Conservation (phyloP, 2,888 invertebrate genomes). For the Trissoscelio sp. region DNA sequence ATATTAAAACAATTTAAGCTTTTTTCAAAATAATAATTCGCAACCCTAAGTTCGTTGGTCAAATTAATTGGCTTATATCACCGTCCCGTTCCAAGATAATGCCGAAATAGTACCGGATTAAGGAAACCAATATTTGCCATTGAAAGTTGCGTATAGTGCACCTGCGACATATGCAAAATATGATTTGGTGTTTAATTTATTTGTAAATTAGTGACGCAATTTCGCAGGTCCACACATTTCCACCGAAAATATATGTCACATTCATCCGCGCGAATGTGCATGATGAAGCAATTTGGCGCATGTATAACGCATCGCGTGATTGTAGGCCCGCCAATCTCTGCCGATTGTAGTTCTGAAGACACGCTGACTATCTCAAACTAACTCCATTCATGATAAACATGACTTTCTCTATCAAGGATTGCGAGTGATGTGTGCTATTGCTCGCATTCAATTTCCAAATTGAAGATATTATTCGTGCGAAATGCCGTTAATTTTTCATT, state of each 20-base stretch:
- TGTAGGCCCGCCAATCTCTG: slow-evolving; percentile 82
- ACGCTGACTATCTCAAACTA: slow-evolving; percentile 83
- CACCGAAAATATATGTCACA: slow-evolving; percentile 53
- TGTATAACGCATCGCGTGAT: slow-evolving; percentile 82
- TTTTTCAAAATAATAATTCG: slow-evolving; percentile 14
- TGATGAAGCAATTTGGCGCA: slow-evolving; percentile 79
- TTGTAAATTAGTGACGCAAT: slow-evolving; percentile 46
- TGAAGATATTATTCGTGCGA: slow-evolving; percentile 56
- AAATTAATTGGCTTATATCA: too few species aligned
- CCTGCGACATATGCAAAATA: slow-evolving; percentile 48
- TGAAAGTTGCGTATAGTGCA: slow-evolving; percentile 31
- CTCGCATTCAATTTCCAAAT: slow-evolving; percentile 53
- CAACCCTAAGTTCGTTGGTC: too few species aligned
- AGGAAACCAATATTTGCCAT: slow-evolving; percentile 75
- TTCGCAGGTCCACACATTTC: slow-evolving; percentile 33
- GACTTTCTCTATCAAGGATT: slow-evolving; percentile 72
- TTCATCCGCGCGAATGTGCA: slow-evolving; percentile 76
- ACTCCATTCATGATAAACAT: slow-evolving; percentile 82
- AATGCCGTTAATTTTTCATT: slow-evolving; percentile 57
- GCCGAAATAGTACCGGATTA: slow-evolving; percentile 77
- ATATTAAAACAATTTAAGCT: too few species aligned
- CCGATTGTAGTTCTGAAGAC: slow-evolving; percentile 83
- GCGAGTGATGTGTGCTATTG: slow-evolving; percentile 44
- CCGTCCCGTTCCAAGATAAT: slow-evolving; percentile 77
- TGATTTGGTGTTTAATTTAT: slow-evolving; percentile 53